Evolutionary conservation across 2,888 invertebrate species (phyloP), one percentile per base, ranked within the genome.

Genomic region (Lamproptera curius): DNA sequence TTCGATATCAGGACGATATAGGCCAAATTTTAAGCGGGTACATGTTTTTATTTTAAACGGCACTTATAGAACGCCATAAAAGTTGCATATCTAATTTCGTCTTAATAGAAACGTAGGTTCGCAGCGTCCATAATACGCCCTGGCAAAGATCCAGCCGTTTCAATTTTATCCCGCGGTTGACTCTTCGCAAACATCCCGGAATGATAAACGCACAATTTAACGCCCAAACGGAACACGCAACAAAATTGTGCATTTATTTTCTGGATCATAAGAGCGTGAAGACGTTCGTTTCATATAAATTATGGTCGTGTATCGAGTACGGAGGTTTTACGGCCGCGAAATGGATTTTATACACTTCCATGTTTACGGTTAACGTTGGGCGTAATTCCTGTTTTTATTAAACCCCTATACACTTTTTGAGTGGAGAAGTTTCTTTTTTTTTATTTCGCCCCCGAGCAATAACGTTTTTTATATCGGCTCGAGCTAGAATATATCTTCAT

Each of bases 171-270:
- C 75, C 73, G 74, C 71, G 76, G 76, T 72, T 70, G 67, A 68
- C 59, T 68, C 66, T 71, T 73, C 76, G 84, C 83, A 83, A 86
- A 86, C 83, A 84, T 77, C 78, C 78, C 78, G 80, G 82, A 85
- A 84, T 84, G 83, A 83, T 85, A 80, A 84, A 85, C 81, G 78
- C 76, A 80, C 80, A 81, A 82, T 83, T 84, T 84, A 83, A 81
- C 77, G 78, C 81, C 73, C 67, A 73, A 68, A 60, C 63, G 73
- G 72, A 76, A 77, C 69, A 72, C 67, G 76, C 82, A 81, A n/a
- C n/a, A n/a, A 79, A 79, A 79, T 78, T 77, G 77, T 76, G 70
- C 75, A 76, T 81, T 75, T 78, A 78, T 79, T 77, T 74, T 55
- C 71, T 67, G 67, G 72, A 73, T 77, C 76, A 76, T 68, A 70